Percentiles rank a stretch among this genome's conserved stretches.
Evolutionary conservation across 2,797 vertebrate species (phyloP).

Genomic region (Mus minutoides): DNA sequence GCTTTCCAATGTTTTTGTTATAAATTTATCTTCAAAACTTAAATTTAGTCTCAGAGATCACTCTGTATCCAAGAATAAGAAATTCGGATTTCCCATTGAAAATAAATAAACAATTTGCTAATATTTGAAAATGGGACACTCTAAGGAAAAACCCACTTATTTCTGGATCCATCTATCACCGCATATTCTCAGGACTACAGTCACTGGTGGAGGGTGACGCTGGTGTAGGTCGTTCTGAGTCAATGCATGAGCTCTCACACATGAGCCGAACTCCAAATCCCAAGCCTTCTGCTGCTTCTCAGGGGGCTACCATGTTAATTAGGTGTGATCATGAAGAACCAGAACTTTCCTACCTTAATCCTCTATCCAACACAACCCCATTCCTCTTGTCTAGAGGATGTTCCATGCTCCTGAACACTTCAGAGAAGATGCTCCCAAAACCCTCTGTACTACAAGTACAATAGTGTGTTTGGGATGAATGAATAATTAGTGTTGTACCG

Average conservation of each 20-base stretch:
- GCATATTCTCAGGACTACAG: not conserved
- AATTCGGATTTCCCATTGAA: not conserved
- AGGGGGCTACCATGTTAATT: no score
- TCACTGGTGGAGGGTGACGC: not conserved
- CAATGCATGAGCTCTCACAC: not conserved
- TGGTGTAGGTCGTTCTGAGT: not conserved
- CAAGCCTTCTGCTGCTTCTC: not conserved
- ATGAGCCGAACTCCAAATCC: not conserved
- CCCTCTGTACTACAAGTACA: not conserved
- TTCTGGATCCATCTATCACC: not conserved
- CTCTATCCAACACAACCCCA: not conserved
- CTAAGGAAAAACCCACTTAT: not conserved
- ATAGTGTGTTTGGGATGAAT: not conserved
- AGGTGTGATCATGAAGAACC: not conserved
- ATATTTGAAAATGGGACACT: not conserved
- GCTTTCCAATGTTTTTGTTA: not conserved
- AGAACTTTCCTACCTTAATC: not conserved
- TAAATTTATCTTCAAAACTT: constrained; percentile 47
- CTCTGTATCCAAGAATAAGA: not conserved
- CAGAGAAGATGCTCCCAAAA: not conserved
- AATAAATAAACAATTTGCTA: constrained; percentile 7
- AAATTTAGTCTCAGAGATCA: constrained; percentile 33
- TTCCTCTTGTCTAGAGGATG: not conserved
- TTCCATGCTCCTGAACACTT: not conserved
- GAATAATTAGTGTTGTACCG: not conserved